Base-by-base conservation (phyloP, 2,113 vertebrate species). In the Morone saxatilis region DNA sequence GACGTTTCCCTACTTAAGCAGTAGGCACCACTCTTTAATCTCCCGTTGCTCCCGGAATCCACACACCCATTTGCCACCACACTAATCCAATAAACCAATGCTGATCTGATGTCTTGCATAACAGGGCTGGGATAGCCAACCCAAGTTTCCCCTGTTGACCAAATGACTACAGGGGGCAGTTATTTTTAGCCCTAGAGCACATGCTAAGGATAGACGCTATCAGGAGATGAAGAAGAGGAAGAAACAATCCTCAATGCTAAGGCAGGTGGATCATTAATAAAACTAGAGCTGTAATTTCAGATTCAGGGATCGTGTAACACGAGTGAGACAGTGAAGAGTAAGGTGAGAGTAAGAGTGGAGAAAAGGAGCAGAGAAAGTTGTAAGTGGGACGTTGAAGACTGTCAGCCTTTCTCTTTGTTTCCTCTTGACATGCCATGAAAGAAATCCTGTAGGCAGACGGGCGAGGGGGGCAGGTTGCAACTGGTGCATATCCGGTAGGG, bases 151-250 rank as follows among this genome's bases (percentile, higher is more conserved):
- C 86, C 76, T 25, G 2, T 65, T 85, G 89, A 91, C 86, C 81
- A 79, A 74, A 86, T 62, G 72, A 85, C 79, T 70, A 75, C 54
- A 60, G 47, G 59, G 66, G 75, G 82, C 6, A 25, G 85, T 91
- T 95, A 95, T 94, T 93, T 95, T 93, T 94, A 95, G 88, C 86
- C 75, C 36, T 0, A 16, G 68, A 88, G 80, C 85, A 86, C 83
- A 88, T 81, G 84, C 78, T 78, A 71, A 76, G 74, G 47, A 81
- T 45, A 77, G 80, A 84, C 70, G 43, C 71, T 86, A 22, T 81
- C 57, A 85, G 71, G 66, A 76, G 61, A 81, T 56, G 59, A 84
- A 61, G 11, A 22, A 38, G 68, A 31, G 25, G 36, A 71, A 56
- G 66, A 59, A 62, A 57, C 88, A 83, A 90, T 88, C 67, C 67